These are phyloP conservation scores for Saccopteryx bilineata DNA, from an alignment of 2,113 vertebrate species.

Conservation along the genomic window DNA sequence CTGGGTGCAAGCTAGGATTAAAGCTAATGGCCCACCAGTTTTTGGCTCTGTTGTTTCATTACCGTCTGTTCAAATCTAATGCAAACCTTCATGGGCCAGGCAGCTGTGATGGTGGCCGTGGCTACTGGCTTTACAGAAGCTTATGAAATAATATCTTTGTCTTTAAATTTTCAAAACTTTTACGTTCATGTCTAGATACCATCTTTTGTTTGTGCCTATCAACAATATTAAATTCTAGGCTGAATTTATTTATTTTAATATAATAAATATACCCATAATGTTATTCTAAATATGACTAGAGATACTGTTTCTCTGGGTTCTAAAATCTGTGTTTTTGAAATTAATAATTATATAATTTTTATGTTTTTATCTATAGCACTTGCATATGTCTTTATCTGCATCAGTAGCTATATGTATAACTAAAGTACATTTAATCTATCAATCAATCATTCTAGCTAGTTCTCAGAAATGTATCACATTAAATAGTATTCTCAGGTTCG, in stretches of 20 bases:
- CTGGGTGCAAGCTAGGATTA: too few species aligned
- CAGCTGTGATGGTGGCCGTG: too few species aligned
- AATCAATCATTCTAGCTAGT: background rate
- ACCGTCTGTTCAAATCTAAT: too few species aligned
- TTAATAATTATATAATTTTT: background rate
- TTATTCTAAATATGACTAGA: background rate
- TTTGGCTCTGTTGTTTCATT: too few species aligned
- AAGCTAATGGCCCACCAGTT: too few species aligned
- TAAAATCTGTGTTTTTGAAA: background rate
- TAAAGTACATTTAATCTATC: background rate
- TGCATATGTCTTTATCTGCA: background rate
- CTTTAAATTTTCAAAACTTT: constrained; percentile 36
- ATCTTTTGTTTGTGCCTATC: background rate
- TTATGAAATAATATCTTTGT: constrained; percentile 14
- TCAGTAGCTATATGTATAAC: background rate
- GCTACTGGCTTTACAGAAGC: too few species aligned
- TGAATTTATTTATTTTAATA: background rate
- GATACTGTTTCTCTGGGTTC: background rate
- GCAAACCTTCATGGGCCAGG: too few species aligned
- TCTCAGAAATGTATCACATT: background rate
- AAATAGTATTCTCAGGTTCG: background rate
- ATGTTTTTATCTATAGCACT: background rate
- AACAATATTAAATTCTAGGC: background rate
- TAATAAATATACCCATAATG: background rate
- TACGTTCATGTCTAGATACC: background rate